These are phyloP conservation scores for Drosophila chauvacae DNA, from an alignment of 1,140 invertebrate species.

Conservation along the genomic window DNA sequence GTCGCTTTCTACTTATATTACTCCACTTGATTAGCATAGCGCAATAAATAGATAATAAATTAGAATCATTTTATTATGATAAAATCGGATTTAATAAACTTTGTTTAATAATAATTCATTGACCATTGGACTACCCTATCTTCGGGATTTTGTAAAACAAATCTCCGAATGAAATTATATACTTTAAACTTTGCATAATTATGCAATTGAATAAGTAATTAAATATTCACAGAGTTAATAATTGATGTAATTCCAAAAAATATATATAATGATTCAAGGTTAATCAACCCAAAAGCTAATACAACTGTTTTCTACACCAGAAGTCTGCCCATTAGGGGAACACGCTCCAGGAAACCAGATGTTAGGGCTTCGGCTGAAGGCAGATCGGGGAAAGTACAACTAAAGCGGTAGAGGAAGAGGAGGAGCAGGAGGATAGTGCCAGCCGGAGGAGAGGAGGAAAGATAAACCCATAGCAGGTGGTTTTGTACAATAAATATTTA, in stretches of 20 bases:
- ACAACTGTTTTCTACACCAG: background rate
- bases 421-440: constrained; percentile 11
- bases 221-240: background rate
- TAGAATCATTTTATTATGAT: background rate
- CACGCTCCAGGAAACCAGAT: constrained; percentile 14
- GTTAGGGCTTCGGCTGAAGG: background rate
- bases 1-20: background rate
- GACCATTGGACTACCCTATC: background rate
- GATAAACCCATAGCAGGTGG: constrained; percentile 42
- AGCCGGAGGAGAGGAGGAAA: constrained; percentile 15
- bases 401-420: background rate
- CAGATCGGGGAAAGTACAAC: background rate
- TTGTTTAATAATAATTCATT: no score
- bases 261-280: background rate
- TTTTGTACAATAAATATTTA: constrained; percentile 62
- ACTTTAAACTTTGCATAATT: no score
- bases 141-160: background rate
- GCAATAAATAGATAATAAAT: background rate
- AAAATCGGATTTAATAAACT: background rate
- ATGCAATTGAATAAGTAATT: background rate
- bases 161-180: background rate
- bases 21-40: background rate
- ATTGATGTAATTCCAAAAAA: background rate
- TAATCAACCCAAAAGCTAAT: background rate
- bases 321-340: background rate